Conservation (phyloP, 2,888 invertebrate genomes). For the Sinopyrophorus schimmeli region DNA sequence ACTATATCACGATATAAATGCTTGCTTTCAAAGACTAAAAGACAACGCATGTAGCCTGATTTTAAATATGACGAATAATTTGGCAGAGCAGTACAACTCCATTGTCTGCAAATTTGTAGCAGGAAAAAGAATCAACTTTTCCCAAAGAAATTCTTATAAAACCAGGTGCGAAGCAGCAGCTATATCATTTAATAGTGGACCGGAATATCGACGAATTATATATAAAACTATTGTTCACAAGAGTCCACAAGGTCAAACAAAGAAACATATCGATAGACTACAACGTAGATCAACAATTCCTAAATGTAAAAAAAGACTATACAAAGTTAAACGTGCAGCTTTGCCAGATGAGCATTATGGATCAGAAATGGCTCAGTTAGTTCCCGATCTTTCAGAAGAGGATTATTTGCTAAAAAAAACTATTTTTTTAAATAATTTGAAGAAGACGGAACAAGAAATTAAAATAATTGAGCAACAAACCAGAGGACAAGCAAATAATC, state of each 20-base stretch:
- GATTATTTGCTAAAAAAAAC: not conserved
- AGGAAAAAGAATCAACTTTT: not conserved
- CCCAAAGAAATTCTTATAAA: not conserved
- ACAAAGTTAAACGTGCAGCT: not conserved
- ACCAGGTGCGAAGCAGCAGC: not conserved
- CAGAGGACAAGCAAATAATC: slow-evolving; percentile 2
- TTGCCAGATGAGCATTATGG: not conserved
- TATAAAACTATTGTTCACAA: not conserved
- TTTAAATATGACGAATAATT: not conserved
- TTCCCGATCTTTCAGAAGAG: not conserved
- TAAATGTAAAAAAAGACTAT: not conserved
- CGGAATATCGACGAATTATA: not conserved
- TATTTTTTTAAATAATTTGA: not conserved
- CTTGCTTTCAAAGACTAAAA: not conserved
- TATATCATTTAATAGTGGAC: not conserved
- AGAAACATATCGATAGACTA: not conserved
- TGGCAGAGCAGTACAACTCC: not conserved
- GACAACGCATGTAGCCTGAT: not conserved
- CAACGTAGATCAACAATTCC: not conserved
- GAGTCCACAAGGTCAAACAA: not conserved
- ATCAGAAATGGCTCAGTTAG: not conserved
- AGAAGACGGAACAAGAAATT: not conserved
- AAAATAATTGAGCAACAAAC: slow-evolving; percentile 1
- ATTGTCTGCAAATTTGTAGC: not conserved
- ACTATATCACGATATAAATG: not conserved